Conservation (phyloP, 2,113 vertebrate species). For the Noturus placidus region DNA sequence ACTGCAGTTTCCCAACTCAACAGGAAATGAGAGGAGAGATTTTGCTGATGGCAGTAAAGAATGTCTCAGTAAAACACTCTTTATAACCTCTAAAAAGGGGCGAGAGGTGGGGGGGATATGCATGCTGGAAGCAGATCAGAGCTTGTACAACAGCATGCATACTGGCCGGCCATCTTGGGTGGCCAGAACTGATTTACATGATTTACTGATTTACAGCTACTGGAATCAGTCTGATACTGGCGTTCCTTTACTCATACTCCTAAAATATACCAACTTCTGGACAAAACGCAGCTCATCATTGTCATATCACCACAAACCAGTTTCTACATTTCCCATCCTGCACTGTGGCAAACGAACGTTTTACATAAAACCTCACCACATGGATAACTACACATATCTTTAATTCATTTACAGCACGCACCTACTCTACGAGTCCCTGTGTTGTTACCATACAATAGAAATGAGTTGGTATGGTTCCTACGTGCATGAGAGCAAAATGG, state of each 20-base stretch:
- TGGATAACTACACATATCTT: neutral
- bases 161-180: neutral
- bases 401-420: neutral
- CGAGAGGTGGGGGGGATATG: too few species aligned
- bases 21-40: neutral
- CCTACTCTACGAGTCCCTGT: neutral
- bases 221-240: neutral
- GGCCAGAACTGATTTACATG: neutral
- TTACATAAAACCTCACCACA: neutral
- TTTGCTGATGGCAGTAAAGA: neutral
- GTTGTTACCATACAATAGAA: neutral
- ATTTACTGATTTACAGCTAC: neutral
- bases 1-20: neutral
- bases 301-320: too few species aligned
- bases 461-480: neutral
- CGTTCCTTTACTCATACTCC: neutral
- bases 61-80: neutral
- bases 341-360: too few species aligned
- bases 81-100: slow-evolving; percentile 13
- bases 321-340: too few species aligned
- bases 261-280: neutral
- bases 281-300: neutral
- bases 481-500: neutral
- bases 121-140: neutral
- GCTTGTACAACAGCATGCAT: neutral